These are phyloP conservation scores for Drosophila buzzatii DNA, from an alignment of 2,888 invertebrate genomes.

Conservation along the genomic window DNA sequence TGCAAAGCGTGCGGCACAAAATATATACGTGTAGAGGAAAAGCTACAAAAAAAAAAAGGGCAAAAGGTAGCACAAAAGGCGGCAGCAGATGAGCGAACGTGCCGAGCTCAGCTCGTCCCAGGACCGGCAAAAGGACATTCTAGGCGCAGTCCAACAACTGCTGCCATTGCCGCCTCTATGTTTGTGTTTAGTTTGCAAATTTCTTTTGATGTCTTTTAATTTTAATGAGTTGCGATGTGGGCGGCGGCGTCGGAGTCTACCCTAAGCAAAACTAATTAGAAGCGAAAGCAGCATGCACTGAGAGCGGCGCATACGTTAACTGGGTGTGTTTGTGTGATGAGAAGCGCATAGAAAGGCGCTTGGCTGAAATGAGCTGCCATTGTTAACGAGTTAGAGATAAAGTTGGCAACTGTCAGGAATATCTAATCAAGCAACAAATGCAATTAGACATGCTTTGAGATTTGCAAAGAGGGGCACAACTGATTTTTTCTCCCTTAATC, in stretches of 20 bases:
- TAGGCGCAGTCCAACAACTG: slow-evolving; percentile 40
- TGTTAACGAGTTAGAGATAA: neutral
- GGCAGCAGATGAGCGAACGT: slow-evolving; percentile 45
- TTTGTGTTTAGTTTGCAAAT: slow-evolving; percentile 78
- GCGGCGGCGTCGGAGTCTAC: slow-evolving; percentile 29
- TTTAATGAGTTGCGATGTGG: slow-evolving; percentile 76
- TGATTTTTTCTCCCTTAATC: neutral
- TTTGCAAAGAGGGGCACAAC: slow-evolving; percentile 5
- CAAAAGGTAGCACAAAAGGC: slow-evolving; percentile 70
- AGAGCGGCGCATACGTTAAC: slow-evolving; percentile 16
- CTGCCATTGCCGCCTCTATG: slow-evolving; percentile 29
- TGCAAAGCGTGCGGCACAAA: slow-evolving; percentile 67
- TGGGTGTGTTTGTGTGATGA: slow-evolving; percentile 4
- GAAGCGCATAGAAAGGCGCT: slow-evolving; percentile 26
- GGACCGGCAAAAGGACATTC: slow-evolving; percentile 67
- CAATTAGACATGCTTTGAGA: slow-evolving; percentile 9
- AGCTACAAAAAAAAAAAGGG: slow-evolving; percentile 49
- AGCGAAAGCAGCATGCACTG: slow-evolving; percentile 37
- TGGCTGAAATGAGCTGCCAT: slow-evolving; percentile 23
- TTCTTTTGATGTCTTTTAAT: slow-evolving; percentile 81
- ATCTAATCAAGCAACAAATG: slow-evolving; percentile 14
- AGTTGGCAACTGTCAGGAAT: neutral
- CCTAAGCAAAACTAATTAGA: slow-evolving; percentile 74
- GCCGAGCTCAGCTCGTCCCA: slow-evolving; percentile 23
- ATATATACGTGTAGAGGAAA: neutral